These are phyloP conservation scores for Coelopa frigida DNA, from an alignment of 1,140 invertebrate genomes.

Conservation along the genomic window DNA sequence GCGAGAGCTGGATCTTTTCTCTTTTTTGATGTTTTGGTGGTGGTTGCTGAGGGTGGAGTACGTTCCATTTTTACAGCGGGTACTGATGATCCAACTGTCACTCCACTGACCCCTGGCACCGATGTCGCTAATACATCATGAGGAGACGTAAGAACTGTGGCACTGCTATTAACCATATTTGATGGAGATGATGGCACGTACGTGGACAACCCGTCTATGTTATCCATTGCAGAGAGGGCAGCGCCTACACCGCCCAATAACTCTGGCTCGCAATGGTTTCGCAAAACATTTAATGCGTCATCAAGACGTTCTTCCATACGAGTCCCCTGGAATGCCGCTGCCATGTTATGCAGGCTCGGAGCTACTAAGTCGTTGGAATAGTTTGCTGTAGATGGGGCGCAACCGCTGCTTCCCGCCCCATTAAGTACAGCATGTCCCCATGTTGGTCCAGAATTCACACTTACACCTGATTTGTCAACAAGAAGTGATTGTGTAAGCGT, in stretches of 20 bases:
- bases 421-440: slow-evolving; percentile 45
- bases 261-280: slow-evolving; percentile 84
- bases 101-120: slow-evolving; percentile 19
- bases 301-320: slow-evolving; percentile 90
- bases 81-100: slow-evolving; percentile 12
- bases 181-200: slow-evolving; percentile 50
- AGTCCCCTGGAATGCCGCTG: slow-evolving; percentile 60
- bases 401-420: slow-evolving; percentile 18
- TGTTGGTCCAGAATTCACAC: slow-evolving; percentile 44
- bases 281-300: slow-evolving; percentile 88
- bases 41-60: slow-evolving; percentile 20
- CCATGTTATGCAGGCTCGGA: slow-evolving; percentile 49
- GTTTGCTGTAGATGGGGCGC: slow-evolving; percentile 17
- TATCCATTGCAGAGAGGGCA: slow-evolving; percentile 64
- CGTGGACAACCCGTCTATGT: slow-evolving; percentile 39
- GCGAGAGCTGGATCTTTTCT: slow-evolving; percentile 72
- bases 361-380: slow-evolving; percentile 41
- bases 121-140: slow-evolving; percentile 32
- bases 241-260: slow-evolving; percentile 58
- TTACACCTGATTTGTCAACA: slow-evolving; percentile 48
- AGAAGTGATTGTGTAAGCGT: slow-evolving; percentile 18
- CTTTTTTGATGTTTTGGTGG: slow-evolving; percentile 57
- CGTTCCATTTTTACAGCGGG: slow-evolving; percentile 38
- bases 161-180: slow-evolving; percentile 34
- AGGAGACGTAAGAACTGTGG: slow-evolving; percentile 24